A percentile compares a stretch with the other conserved stretches of the same genome.
Evolutionary conservation across 2,797 vertebrate genomes (phyloP).

Genomic region (Coccyzus lansbergi): DNA sequence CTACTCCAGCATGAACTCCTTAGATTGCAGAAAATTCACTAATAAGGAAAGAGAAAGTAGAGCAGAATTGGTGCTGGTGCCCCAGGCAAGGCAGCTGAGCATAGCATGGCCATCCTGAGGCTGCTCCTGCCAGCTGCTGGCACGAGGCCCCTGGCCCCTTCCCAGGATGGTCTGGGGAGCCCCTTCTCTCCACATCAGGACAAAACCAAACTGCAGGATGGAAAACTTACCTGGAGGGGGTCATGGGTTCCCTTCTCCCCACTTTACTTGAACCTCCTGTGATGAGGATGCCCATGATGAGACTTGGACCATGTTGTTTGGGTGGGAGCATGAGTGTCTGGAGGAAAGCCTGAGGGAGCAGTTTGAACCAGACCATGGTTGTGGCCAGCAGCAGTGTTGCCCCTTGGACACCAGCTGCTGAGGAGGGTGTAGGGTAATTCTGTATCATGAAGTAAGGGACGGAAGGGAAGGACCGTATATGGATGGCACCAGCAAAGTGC

Average conservation of each 20-base stretch:
- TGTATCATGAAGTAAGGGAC: not conserved
- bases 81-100: not conserved
- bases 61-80: not conserved
- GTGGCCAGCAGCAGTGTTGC: not conserved
- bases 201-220: not conserved
- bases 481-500: not conserved
- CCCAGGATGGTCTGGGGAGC: not conserved
- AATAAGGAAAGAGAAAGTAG: not conserved
- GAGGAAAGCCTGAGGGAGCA: not conserved
- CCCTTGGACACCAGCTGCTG: rapidly evolving
- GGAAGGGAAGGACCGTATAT: not conserved
- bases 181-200: not conserved
- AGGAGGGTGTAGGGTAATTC: not conserved
- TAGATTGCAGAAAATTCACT: not conserved
- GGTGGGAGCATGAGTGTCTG: not conserved
- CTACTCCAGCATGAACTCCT: not conserved
- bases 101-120: rapidly evolving
- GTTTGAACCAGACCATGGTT: not conserved
- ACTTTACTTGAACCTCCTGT: not conserved
- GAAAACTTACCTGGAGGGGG: not conserved
- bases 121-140: rapidly evolving
- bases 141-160: not conserved
- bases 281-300: not conserved
- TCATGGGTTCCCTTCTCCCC: not conserved
- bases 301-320: rapidly evolving